These are phyloP conservation scores for Staurois parvus DNA, from an alignment of 2,797 vertebrate genomes.

Conservation along the genomic window DNA sequence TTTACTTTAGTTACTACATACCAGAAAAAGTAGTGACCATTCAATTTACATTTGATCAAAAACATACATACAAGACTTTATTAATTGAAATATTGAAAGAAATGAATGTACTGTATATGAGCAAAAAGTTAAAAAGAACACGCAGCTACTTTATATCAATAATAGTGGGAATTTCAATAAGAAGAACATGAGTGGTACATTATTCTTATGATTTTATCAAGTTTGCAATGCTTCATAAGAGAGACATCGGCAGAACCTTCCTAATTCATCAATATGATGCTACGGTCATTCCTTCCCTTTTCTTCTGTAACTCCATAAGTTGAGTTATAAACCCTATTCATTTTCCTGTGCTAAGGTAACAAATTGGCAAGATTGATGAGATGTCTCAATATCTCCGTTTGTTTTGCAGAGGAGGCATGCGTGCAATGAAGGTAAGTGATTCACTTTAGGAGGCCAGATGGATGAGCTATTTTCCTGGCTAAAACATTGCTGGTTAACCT, in stretches of 20 bases:
- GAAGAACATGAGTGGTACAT: neutral
- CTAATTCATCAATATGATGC: constrained; percentile 15
- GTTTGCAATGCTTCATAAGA: constrained; percentile 9
- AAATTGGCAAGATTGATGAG: constrained; percentile 29
- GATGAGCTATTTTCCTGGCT: constrained; percentile 16
- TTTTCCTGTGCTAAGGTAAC: constrained; percentile 23
- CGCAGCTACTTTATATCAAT: neutral
- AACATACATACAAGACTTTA: neutral
- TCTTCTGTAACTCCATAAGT: neutral
- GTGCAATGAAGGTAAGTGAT: constrained; percentile 23
- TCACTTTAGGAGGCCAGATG: constrained; percentile 20
- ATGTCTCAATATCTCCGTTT: constrained; percentile 26
- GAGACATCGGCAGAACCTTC: neutral
- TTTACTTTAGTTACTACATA: neutral
- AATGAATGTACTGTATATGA: neutral
- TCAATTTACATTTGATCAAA: neutral
- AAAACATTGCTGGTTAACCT: constrained; percentile 26
- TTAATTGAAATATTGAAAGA: neutral
- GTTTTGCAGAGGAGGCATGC: constrained; percentile 4
- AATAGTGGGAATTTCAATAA: neutral
- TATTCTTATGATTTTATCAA: constrained; percentile 14
- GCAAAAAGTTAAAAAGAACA: no score
- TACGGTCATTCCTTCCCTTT: neutral
- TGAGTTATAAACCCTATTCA: constrained; percentile 9
- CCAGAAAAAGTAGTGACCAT: neutral